Evolutionary conservation across 1,140 invertebrate species (phyloP).

Genomic region (Adelges cooleyi): DNA sequence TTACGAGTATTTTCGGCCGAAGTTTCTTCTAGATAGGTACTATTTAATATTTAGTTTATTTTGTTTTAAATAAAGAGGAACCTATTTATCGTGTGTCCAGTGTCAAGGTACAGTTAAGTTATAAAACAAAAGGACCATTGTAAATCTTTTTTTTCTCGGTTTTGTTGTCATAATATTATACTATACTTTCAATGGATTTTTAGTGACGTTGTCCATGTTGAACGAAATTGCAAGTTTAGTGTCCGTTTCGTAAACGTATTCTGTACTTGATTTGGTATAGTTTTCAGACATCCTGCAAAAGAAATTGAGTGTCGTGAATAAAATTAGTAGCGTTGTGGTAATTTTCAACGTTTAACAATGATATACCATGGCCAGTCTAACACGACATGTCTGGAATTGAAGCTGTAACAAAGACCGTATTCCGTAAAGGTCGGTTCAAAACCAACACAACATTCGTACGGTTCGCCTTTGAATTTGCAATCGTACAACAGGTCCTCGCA

Average conservation of each 20-base stretch:
- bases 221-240: slow-evolving; percentile 48
- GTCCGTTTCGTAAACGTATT: slow-evolving; percentile 51
- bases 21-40: no score
- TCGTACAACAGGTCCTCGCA: slow-evolving; percentile 45
- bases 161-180: no score
- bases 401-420: slow-evolving; percentile 56
- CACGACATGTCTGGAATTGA: slow-evolving; percentile 47
- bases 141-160: no score
- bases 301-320: neutral
- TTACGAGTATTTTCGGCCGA: no score
- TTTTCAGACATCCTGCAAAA: slow-evolving; percentile 36
- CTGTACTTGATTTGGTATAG: slow-evolving; percentile 31
- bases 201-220: slow-evolving; percentile 36
- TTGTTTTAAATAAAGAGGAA: no score
- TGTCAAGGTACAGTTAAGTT: no score
- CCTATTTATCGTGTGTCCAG: no score
- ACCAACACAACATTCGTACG: slow-evolving; percentile 47
- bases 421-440: slow-evolving; percentile 55
- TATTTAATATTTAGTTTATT: no score
- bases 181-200: slow-evolving; percentile 21
- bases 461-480: slow-evolving; percentile 51
- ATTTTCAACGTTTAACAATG: neutral
- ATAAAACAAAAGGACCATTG: no score
- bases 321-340: neutral
- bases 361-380: slow-evolving; percentile 44